A percentile compares a stretch with the other conserved stretches of the same genome.
These are phyloP conservation scores for Volucella zonaria DNA, from an alignment of 2,888 invertebrate species.

Conservation along the genomic window DNA sequence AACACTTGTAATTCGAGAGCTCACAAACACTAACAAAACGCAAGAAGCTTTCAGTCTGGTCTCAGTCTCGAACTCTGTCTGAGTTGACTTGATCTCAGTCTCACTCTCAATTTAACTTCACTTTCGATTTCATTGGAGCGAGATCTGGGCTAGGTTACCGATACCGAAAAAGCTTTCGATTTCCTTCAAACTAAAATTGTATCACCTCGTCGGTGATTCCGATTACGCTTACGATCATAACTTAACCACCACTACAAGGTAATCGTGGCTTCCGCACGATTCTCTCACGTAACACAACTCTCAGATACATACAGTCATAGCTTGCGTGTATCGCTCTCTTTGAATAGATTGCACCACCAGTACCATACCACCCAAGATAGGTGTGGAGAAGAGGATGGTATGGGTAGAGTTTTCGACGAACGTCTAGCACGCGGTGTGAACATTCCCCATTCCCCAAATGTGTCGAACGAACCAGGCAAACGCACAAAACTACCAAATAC, in stretches of 20 bases:
- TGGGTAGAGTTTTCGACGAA: constrained; percentile 73
- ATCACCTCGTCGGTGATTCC: not conserved
- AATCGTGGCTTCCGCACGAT: not conserved
- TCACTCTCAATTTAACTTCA: constrained; percentile 52
- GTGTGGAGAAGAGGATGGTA: constrained; percentile 47
- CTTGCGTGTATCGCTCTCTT: constrained; percentile 20
- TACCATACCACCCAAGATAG: constrained; percentile 25
- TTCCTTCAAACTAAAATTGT: constrained; percentile 40
- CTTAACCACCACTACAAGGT: not conserved
- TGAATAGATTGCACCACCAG: constrained; percentile 57
- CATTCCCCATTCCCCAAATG: constrained; percentile 76
- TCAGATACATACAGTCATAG: not conserved
- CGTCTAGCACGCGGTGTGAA: constrained; percentile 72
- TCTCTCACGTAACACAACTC: constrained; percentile 35
- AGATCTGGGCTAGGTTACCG: constrained; percentile 35
- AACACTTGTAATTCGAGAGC: constrained; percentile 19
- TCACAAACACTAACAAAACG: constrained; percentile 18
- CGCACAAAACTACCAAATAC: constrained; percentile 51
- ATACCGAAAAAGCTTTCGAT: constrained; percentile 64
- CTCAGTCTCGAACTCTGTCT: constrained; percentile 27
- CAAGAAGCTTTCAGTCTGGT: not conserved
- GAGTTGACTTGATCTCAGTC: constrained; percentile 22
- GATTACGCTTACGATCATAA: not conserved
- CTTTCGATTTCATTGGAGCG: constrained; percentile 73
- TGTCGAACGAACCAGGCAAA: constrained; percentile 76